phyloP scores from a whole-genome alignment of 2,113 vertebrate species.

The Muntiacus muntjak region DNA sequence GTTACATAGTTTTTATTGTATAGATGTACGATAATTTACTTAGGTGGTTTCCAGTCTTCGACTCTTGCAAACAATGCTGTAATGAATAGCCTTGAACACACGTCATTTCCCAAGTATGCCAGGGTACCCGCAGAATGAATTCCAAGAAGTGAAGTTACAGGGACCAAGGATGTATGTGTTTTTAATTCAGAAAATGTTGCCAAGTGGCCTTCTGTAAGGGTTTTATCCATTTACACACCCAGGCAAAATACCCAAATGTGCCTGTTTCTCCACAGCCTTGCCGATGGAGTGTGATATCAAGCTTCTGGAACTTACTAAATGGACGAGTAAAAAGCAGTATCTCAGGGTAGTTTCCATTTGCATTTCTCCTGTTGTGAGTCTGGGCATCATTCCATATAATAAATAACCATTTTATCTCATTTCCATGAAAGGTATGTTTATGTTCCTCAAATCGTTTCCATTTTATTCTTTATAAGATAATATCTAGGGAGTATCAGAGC shows the following conservation, averaged over 20 bases:
- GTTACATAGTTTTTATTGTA: neutral
- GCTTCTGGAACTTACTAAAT: neutral
- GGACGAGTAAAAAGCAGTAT: neutral
- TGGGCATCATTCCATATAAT: neutral
- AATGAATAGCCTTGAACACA: neutral
- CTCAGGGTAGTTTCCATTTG: neutral
- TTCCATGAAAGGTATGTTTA: neutral
- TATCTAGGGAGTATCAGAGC: neutral
- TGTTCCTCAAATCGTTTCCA: neutral
- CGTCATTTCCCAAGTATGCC: neutral
- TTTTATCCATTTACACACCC: neutral
- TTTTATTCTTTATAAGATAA: neutral
- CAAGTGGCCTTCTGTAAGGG: neutral
- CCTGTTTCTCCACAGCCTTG: neutral
- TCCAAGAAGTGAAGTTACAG: constrained; percentile 26
- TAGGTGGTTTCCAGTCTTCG: neutral
- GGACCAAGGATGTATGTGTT: neutral
- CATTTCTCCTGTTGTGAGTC: constrained; percentile 6
- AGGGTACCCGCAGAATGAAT: neutral
- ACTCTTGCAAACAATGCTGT: neutral
- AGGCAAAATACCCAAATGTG: neutral
- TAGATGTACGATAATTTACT: neutral
- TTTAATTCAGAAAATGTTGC: constrained; percentile 46
- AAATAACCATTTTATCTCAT: constrained; percentile 1
- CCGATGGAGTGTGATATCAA: neutral